Evolutionary conservation across 2,888 invertebrate genomes (phyloP).

Genomic region (Eugnorisma glareosa): DNA sequence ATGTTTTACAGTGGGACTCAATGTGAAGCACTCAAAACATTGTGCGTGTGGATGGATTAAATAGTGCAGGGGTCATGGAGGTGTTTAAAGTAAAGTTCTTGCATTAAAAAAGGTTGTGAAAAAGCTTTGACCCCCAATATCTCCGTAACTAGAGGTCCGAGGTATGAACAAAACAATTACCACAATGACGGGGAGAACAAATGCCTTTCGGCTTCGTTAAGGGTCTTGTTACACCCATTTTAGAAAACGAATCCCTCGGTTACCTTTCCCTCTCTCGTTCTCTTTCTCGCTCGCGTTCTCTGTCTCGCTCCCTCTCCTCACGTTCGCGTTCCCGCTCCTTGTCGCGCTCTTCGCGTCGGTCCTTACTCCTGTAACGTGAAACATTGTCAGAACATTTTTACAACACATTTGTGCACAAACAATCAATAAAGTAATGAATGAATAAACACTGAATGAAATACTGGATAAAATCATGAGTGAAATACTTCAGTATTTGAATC

Average conservation of each 20-base stretch:
- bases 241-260: background rate
- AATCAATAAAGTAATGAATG: background rate
- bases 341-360: slow-evolving; percentile 75
- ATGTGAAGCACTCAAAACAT: no score
- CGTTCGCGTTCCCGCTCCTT: slow-evolving; percentile 79
- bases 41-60: no score
- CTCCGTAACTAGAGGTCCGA: no score
- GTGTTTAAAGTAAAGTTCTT: no score
- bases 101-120: no score
- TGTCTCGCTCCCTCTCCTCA: slow-evolving; percentile 79
- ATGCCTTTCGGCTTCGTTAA: no score
- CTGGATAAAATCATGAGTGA: background rate
- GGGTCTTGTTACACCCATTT: no score
- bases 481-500: background rate
- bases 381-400: background rate
- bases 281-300: slow-evolving; percentile 75
- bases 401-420: background rate
- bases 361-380: slow-evolving; percentile 64
- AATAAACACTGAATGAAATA: background rate
- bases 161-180: no score
- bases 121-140: no score
- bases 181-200: no score
- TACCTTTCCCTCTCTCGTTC: slow-evolving; percentile 83
- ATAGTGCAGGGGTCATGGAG: no score
- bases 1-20: no score